Percentiles rank a stretch among this genome's conserved stretches.
Conservation (phyloP, 2,113 vertebrate genomes). For the Candoia aspera region DNA sequence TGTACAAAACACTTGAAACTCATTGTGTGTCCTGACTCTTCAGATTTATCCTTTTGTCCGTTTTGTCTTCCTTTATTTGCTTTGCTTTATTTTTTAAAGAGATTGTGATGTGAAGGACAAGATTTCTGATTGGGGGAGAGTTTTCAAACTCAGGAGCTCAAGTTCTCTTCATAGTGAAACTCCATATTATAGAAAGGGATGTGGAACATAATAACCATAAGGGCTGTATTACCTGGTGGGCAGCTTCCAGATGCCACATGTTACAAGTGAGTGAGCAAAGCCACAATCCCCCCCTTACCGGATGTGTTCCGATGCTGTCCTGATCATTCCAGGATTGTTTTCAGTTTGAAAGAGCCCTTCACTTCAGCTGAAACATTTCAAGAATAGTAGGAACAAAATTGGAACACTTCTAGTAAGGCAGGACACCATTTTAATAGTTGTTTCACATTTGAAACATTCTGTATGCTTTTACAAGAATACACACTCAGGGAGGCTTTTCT, state of each 20-base stretch:
- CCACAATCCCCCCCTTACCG: background rate
- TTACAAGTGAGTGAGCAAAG: background rate
- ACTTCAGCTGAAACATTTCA: background rate
- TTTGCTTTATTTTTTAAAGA: background rate
- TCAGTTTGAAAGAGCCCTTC: background rate
- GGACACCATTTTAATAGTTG: no score
- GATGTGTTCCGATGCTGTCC: background rate
- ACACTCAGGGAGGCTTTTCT: background rate
- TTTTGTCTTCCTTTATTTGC: background rate
- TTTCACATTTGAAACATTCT: no score
- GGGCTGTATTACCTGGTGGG: background rate
- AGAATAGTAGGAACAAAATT: background rate
- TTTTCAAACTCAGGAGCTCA: background rate
- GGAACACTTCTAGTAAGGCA: background rate
- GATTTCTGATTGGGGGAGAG: background rate
- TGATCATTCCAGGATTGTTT: background rate
- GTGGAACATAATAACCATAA: background rate
- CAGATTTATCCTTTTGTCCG: background rate
- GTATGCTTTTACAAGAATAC: no score
- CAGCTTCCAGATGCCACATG: background rate
- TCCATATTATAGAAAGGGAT: background rate
- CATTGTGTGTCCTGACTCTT: background rate
- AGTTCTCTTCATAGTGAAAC: background rate
- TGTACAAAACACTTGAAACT: background rate
- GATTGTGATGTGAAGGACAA: background rate